Conservation (phyloP, 2,113 vertebrate genomes). For the Abramis brama region DNA sequence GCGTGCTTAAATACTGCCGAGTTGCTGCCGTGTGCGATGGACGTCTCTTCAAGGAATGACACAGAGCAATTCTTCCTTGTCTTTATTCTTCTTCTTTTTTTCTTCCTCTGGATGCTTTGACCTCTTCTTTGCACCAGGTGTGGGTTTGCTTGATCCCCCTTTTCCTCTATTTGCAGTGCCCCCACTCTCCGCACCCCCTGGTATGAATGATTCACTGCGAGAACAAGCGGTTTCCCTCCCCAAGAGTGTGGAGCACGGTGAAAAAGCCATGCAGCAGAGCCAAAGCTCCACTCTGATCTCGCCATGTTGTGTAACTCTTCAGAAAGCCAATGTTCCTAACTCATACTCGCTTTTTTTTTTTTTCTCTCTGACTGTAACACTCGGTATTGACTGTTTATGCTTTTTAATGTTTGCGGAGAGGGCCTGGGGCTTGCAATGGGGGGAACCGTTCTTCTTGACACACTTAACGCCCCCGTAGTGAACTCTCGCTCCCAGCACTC, state of each 20-base stretch:
- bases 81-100: slow-evolving; percentile 17
- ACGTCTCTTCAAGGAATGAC: slow-evolving; percentile 63
- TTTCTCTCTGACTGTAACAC: slow-evolving; percentile 73
- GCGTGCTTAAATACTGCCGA: slow-evolving; percentile 64
- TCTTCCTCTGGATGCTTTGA: slow-evolving; percentile 48
- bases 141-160: slow-evolving; percentile 48
- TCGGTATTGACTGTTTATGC: slow-evolving; percentile 82
- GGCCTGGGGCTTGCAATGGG: slow-evolving; percentile 78
- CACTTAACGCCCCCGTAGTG: slow-evolving; percentile 82
- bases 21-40: slow-evolving; percentile 56
- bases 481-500: slow-evolving; percentile 81
- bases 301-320: slow-evolving; percentile 80
- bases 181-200: slow-evolving; percentile 65
- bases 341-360: slow-evolving; percentile 66
- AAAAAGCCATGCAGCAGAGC: slow-evolving; percentile 65
- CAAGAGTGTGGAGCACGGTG: slow-evolving; percentile 68
- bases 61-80: slow-evolving; percentile 64
- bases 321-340: slow-evolving; percentile 75
- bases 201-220: slow-evolving; percentile 77
- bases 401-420: slow-evolving; percentile 78
- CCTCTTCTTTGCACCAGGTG: slow-evolving; percentile 53
- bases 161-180: slow-evolving; percentile 62
- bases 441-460: slow-evolving; percentile 80
- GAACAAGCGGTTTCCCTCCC: slow-evolving; percentile 68
- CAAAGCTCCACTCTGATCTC: slow-evolving; percentile 78